Evolutionary conservation across 2,113 vertebrate species (phyloP), one percentile per base, ranked within the genome.

Genomic region (Sebastes schlegelii): DNA sequence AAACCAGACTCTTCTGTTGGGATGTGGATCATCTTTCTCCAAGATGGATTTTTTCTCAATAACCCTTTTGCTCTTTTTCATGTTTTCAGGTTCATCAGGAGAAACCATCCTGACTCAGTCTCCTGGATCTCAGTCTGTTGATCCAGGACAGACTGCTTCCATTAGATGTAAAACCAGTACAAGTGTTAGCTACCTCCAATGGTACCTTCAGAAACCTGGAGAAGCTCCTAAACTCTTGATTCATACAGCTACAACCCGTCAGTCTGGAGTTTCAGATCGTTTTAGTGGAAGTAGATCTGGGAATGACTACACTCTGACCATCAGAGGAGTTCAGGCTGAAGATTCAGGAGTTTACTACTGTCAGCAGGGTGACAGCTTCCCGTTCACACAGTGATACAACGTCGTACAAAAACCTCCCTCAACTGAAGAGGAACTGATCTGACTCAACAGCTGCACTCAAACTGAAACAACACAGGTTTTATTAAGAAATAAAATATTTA

Each of bases 111-210:
- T 63, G 61, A 63, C 61, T 63, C 61, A 63, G 61, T 63, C 61
- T 63, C 61, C 61, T 42, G 61, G 61, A 63, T 42, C 34, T 63
- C 61, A 42, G 61, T 63, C 61, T 63, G 61, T 42, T 63, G 61
- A 19, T 42, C 34, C 61, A 63, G 61, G 61, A 42, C 61, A 42
- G 34, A 42, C 61, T 63, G 34, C 42, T 16, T 63, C 61, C 40
- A 63, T 63, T 34, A 63, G 14, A 43, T 63, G 61, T 63, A 9
- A 40, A 63, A 7, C 8, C 34, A 63, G 61, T 63, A 0, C 16
- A 10, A 17, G 51, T 52, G 5, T 19, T 19, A 52, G 51, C 1
- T 2, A 1, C 14, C 7, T 42, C 4, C 16, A 63, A 3, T 63
- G 61, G 61, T 63, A 63, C 16, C 34, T 63, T 43, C 34, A 43